Evolutionary conservation across 2,113 vertebrate species (phyloP), one percentile per base, ranked within the genome.

Genomic region (Onychorhynchus coronatus): DNA sequence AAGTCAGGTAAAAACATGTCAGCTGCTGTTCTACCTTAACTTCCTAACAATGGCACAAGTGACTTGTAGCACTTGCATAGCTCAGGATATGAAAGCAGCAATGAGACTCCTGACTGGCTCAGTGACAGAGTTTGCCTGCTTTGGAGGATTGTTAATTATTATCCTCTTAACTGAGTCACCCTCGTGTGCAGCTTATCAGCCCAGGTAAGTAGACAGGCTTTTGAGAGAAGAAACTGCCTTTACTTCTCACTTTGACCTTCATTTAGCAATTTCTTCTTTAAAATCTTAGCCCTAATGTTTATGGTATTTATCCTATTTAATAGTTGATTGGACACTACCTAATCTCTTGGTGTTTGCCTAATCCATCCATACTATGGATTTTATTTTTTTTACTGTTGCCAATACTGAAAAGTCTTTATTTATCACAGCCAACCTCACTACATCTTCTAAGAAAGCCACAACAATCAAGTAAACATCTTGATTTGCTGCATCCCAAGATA

Each of bases 101-200:
- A 61, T 58, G 30, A 88, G 24, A 39, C 18, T 89, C 53, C 71
- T 46, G 21, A 91, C 58, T 94, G 75, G 66, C 53, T 96, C 91
- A 94, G 41, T 86, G 79, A 66, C 63, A 55, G 62, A 58, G 27
- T 82, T 87, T 50, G 52, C 37, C 84, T 91, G 39, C 85, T 96
- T 89, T 80, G 50, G 82, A 75, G 68, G 82, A 88, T 31, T 96
- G 67, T 53, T 97, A 86, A 93, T 95, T 94, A 83, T 90, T 94
- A 84, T 92, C 82, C 59, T 96, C 88, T 95, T 96, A 94, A 93
- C 55, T 59, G 59, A 80, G 46, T 74, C 82, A 84, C 50, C 50
- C 61, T 93, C 49, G 24, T 31, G 31, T 72, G n/a, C 47, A 89
- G 70, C 70, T 95, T 93, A 92, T 94, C 91, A 85, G 62, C 23